A percentile compares a stretch with the other conserved stretches of the same genome.
Conservation (phyloP, 2,113 vertebrate species). For the Pterocles orientalis region DNA sequence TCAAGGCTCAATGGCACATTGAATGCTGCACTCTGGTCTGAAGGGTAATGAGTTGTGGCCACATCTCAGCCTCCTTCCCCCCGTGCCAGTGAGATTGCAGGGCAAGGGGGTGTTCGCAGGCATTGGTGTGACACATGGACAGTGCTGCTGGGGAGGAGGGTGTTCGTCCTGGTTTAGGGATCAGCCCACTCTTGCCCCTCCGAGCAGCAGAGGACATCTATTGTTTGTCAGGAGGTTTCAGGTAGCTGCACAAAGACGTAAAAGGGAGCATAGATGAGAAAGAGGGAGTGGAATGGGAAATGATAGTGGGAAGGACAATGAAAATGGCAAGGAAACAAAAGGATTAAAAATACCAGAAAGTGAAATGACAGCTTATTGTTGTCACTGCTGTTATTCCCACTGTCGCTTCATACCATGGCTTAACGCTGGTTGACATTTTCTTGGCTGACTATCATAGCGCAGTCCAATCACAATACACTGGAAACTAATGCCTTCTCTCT, state of each 20-base stretch:
- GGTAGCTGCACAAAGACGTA: not conserved
- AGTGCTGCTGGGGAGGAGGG: not conserved
- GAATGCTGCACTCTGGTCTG: not conserved
- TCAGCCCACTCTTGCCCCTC: not conserved
- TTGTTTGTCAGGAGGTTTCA: not conserved
- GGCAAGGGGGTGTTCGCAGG: not conserved
- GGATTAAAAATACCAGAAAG: slow-evolving; percentile 16
- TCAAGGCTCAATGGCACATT: not conserved
- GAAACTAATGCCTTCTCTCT: not conserved
- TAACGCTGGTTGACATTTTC: slow-evolving; percentile 17
- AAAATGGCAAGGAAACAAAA: slow-evolving; percentile 13
- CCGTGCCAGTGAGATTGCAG: not conserved
- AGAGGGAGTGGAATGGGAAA: not conserved
- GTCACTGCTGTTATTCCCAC: slow-evolving; percentile 24
- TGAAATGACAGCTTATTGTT: slow-evolving; percentile 47
- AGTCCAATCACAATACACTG: not conserved
- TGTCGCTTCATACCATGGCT: slow-evolving; percentile 31
- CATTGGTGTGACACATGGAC: not conserved
- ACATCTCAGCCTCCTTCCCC: slow-evolving; percentile 13
- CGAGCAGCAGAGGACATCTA: not conserved
- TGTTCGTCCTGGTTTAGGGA: not conserved
- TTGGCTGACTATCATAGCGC: slow-evolving; percentile 2
- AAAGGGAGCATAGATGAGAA: not conserved
- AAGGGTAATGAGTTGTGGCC: slow-evolving; percentile 46
- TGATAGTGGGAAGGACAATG: not conserved